These are phyloP conservation scores for Machimus atricapillus DNA, from an alignment of 2,888 invertebrate genomes.

Conservation along the genomic window DNA sequence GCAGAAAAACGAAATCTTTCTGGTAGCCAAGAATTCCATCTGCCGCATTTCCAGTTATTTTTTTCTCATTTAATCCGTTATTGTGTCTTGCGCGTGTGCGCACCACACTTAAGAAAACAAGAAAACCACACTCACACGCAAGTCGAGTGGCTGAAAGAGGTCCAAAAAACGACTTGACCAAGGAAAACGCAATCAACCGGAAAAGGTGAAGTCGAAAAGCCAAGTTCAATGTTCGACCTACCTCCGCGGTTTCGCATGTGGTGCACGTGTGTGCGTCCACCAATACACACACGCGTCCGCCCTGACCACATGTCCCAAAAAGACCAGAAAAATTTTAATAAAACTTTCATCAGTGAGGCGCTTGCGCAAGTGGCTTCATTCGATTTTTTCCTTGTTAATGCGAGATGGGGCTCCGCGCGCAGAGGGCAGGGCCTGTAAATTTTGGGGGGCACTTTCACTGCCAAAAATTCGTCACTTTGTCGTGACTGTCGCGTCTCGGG, in stretches of 20 bases:
- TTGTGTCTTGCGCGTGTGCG: background rate
- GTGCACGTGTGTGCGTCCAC: background rate
- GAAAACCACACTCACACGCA: background rate
- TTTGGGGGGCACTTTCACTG: constrained; percentile 26
- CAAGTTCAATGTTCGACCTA: constrained; percentile 39
- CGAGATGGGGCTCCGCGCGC: background rate
- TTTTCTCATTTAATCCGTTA: background rate
- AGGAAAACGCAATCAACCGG: constrained; percentile 36
- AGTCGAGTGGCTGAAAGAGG: background rate
- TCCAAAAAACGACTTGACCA: background rate
- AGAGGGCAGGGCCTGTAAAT: background rate
- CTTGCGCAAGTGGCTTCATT: background rate
- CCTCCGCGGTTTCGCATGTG: background rate
- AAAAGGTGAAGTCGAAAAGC: constrained; percentile 28
- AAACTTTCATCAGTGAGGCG: constrained; percentile 23
- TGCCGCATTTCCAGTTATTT: constrained; percentile 6
- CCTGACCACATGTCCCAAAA: background rate
- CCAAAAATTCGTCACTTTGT: background rate
- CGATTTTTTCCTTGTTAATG: background rate
- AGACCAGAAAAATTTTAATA: background rate
- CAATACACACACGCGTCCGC: background rate
- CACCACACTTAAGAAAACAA: background rate
- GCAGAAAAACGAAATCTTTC: background rate
- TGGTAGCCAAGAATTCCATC: background rate
- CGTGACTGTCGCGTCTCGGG: background rate